These are phyloP conservation scores for Orius laevigatus DNA, from an alignment of 1,140 invertebrate species.

Conservation along the genomic window DNA sequence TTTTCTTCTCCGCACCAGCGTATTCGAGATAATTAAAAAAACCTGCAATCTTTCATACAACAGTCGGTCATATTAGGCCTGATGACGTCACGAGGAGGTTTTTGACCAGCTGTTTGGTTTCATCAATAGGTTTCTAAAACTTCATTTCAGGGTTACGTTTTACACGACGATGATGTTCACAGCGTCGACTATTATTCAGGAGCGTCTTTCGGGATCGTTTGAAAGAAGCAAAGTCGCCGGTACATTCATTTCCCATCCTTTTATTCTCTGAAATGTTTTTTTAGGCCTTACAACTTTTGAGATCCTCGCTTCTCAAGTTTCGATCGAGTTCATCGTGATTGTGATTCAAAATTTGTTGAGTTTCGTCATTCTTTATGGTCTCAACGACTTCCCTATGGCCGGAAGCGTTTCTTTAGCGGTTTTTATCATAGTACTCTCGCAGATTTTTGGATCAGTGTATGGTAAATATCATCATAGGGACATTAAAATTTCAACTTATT, in stretches of 20 bases:
- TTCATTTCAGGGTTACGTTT: constrained; percentile 10
- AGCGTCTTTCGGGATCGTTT: constrained; percentile 11
- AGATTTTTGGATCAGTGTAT: constrained; percentile 6
- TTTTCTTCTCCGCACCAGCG: too few species aligned
- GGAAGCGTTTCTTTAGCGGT: constrained; percentile 1
- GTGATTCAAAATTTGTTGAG: constrained; percentile 7
- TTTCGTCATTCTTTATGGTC: constrained; percentile 8
- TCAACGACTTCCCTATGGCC: not conserved
- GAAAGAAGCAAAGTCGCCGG: constrained; percentile 13
- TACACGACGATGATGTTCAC: constrained; percentile 11
- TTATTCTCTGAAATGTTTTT: too few species aligned
- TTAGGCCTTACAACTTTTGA: constrained; percentile 9
- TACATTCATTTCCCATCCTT: too few species aligned
- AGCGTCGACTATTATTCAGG: constrained; percentile 9
- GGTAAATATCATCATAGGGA: not conserved
- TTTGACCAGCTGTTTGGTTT: too few species aligned
- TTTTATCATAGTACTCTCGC: constrained; percentile 1
- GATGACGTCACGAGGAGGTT: too few species aligned
- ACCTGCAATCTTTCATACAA: too few species aligned
- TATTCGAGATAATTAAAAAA: too few species aligned
- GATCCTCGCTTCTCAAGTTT: constrained; percentile 6
- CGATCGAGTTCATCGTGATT: constrained; percentile 10
- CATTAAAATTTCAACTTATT: too few species aligned
- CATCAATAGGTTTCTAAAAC: too few species aligned
- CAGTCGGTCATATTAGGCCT: too few species aligned